Conservation (phyloP, 2,113 vertebrate genomes). For the Crypturellus undulatus region DNA sequence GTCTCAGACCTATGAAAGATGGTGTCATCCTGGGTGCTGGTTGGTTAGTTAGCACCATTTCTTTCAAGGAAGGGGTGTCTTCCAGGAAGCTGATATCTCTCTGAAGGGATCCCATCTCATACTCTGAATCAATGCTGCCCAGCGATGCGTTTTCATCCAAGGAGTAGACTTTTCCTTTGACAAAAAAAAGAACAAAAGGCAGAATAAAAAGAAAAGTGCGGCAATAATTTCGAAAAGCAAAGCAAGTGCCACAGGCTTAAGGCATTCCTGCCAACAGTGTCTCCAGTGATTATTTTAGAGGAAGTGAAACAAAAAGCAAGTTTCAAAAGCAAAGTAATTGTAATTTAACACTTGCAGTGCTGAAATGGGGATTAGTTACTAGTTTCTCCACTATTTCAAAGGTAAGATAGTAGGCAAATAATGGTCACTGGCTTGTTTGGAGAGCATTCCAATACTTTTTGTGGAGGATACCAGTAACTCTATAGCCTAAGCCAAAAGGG, state of each 20-base stretch:
- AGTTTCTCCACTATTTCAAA: neutral
- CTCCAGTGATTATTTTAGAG: neutral
- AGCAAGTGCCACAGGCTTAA: neutral
- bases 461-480: neutral
- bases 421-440: neutral
- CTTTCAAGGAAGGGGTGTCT: constrained; percentile 85
- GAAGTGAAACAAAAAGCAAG: neutral
- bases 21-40: constrained; percentile 76
- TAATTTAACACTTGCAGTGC: neutral
- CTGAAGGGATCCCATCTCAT: constrained; percentile 90
- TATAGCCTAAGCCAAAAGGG: neutral
- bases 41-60: constrained; percentile 82
- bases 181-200: neutral
- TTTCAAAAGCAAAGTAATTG: neutral
- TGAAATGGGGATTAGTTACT: neutral
- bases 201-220: neutral
- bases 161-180: constrained; percentile 88
- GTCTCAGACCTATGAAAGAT: constrained; percentile 85
- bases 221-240: neutral
- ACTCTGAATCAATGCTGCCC: constrained; percentile 91
- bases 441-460: rapidly evolving
- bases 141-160: constrained; percentile 90
- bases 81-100: constrained; percentile 89
- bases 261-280: neutral
- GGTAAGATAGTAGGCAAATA: neutral